Base-by-base conservation (phyloP, 1,140 invertebrate species). In the Pseudomyrmex dendroicus region DNA sequence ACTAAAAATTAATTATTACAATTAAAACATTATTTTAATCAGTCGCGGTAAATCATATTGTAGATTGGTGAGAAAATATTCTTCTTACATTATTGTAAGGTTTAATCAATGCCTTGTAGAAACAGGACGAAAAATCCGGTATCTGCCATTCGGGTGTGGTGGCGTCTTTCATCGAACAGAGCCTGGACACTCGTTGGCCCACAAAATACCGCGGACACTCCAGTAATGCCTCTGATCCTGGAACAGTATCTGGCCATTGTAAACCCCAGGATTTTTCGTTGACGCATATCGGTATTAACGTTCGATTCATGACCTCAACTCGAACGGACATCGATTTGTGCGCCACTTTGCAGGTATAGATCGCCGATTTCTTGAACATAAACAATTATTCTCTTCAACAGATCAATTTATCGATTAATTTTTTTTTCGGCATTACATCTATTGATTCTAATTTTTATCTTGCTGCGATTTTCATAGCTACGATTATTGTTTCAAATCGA, bases 101-200 rank as follows among this genome's bases (percentile, higher is more conserved):
- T 73, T 95, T 92, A 46, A 95, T 91, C 12, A 97, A 91, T 1
- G 96, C 95, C 86, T 96, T 95, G 9, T 96, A 95, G 1, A 97
- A 94, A 86, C 97, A 98, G 12, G 94, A 93, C 1, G 96, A 97
- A 89, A 97, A 97, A 90, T 97, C 96, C 3, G 97, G 96, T 35
- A 95, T 92, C 61, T 95, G 95, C 97, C 97, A 98, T 78, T 96
- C 95, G 1, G 96, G 95, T 48, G 95, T 96, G 12, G 94, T 94
- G 0, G 94, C 93, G 86, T 96, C 95, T n/a, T 94, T 94, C 88
- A 96, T 95, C 44, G 94, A 94, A 84, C 96, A 96, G 5, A 94
- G 92, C 61, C 96, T 93, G 2, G 93, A 92, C 1, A 95, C 95
- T 56, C 93, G 93, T 3, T 94, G 95, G 17, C 94, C 94, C 82